These are phyloP conservation scores for Syngnathus floridae DNA, from an alignment of 2,113 vertebrate genomes.

Conservation along the genomic window DNA sequence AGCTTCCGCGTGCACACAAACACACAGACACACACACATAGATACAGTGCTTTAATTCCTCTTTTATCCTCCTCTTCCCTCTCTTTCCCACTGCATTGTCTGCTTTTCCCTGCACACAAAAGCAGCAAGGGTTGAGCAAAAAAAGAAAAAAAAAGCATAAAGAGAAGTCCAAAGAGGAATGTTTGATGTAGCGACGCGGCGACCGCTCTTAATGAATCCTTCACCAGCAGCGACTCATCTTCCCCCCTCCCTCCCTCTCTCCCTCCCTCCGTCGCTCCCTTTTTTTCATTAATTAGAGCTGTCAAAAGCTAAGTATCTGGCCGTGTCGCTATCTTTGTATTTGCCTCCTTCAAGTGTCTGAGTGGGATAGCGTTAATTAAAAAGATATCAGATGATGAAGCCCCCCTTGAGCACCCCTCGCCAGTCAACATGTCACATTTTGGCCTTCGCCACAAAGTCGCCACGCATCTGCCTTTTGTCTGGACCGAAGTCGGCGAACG, in stretches of 20 bases:
- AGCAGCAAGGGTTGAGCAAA: constrained; percentile 14
- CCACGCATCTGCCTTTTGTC: constrained; percentile 65
- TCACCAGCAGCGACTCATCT: constrained; percentile 54
- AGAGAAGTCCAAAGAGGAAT: constrained; percentile 20
- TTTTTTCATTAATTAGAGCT: constrained; percentile 75
- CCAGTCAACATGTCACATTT: constrained; percentile 54
- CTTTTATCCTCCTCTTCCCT: constrained; percentile 12
- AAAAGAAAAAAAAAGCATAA: constrained; percentile 4
- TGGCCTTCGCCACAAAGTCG: background rate
- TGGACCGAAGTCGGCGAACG: constrained; percentile 20
- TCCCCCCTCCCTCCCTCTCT: constrained; percentile 38
- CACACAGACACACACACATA: constrained; percentile 11
- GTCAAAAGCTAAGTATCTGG: constrained; percentile 72
- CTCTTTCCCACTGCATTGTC: constrained; percentile 34
- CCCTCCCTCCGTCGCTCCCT: constrained; percentile 17
- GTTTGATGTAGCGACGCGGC: constrained; percentile 69
- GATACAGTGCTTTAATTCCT: constrained; percentile 31
- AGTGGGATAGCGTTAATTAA: constrained; percentile 79
- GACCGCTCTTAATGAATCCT: constrained; percentile 72
- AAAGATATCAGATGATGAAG: constrained; percentile 77
- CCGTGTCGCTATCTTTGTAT: constrained; percentile 51
- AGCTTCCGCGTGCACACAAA: constrained; percentile 47
- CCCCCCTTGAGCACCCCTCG: constrained; percentile 64
- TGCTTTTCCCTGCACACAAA: constrained; percentile 20
- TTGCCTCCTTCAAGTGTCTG: constrained; percentile 73